A percentile compares a stretch with the other conserved stretches of the same genome.
These are phyloP conservation scores for Echeneis naucrates DNA, from an alignment of 2,797 vertebrate genomes.

Conservation along the genomic window DNA sequence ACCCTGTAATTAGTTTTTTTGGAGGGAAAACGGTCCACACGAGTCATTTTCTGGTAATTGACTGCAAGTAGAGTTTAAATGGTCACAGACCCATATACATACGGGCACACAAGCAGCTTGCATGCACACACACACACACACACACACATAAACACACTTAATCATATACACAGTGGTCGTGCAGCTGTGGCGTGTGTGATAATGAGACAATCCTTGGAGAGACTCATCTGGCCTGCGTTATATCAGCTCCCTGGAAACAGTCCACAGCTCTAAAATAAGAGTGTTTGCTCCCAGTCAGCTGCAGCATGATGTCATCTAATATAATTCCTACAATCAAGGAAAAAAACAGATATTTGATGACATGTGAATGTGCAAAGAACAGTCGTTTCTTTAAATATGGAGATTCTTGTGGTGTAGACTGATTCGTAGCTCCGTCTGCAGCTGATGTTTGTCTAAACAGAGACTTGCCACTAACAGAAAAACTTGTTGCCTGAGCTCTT, in stretches of 20 bases:
- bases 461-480: slow-evolving; percentile 57
- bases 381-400: slow-evolving; percentile 69
- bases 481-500: slow-evolving; percentile 46
- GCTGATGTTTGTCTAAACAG: slow-evolving; percentile 65
- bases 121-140: slow-evolving; percentile 55
- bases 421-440: slow-evolving; percentile 60
- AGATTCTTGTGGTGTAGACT: slow-evolving; percentile 71
- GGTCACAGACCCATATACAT: slow-evolving; percentile 70
- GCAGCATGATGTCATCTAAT: slow-evolving; percentile 82
- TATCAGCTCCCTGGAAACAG: slow-evolving; percentile 80
- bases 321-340: slow-evolving; percentile 78
- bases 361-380: slow-evolving; percentile 72
- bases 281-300: slow-evolving; percentile 79
- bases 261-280: slow-evolving; percentile 77
- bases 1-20: slow-evolving; percentile 80
- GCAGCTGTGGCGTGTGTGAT: slow-evolving; percentile 79
- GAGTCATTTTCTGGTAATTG: slow-evolving; percentile 83
- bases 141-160: slow-evolving; percentile 30
- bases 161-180: slow-evolving; percentile 63
- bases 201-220: slow-evolving; percentile 82
- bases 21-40: slow-evolving; percentile 74
- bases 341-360: slow-evolving; percentile 72
- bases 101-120: slow-evolving; percentile 7
- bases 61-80: slow-evolving; percentile 81
- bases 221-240: slow-evolving; percentile 81